Evolutionary conservation across 1,140 invertebrate species (phyloP).

Genomic region (Penaeus indicus): DNA sequence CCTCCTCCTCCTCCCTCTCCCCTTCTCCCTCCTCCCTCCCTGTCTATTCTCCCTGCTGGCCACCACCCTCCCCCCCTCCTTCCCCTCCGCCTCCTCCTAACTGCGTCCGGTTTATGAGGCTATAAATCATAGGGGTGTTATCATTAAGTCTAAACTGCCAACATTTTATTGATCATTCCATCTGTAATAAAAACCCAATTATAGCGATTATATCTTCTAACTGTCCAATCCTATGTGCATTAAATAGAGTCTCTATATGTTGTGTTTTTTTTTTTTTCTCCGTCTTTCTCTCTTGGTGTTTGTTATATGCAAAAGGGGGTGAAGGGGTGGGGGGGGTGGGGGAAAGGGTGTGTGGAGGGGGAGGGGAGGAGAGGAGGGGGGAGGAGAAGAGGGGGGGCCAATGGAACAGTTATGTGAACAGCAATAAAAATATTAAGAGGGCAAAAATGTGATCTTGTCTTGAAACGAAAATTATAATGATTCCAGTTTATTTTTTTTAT

Average conservation of each 20-base stretch:
- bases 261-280: not conserved
- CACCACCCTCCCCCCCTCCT: not conserved
- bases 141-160: slow-evolving; percentile 59
- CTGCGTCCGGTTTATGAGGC: slow-evolving; percentile 26
- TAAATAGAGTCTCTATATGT: slow-evolving; percentile 4
- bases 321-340: too few relatives aligned
- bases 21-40: too few relatives aligned
- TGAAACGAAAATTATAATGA: too few relatives aligned
- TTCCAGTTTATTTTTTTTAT: too few relatives aligned
- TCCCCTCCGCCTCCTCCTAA: not conserved
- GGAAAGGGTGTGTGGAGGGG: not conserved
- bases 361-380: not conserved
- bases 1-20: too few relatives aligned
- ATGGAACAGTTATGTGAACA: too few relatives aligned
- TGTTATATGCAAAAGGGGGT: not conserved
- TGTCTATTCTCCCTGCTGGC: too few relatives aligned
- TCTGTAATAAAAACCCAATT: slow-evolving; percentile 48
- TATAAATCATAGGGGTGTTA: slow-evolving; percentile 56
- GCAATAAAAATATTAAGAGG: too few relatives aligned
- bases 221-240: slow-evolving; percentile 24
- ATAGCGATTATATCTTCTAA: slow-evolving; percentile 36
- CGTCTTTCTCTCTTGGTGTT: not conserved
- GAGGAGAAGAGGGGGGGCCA: too few relatives aligned
- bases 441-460: too few relatives aligned
- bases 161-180: slow-evolving; percentile 52